Percentiles rank a stretch among this genome's conserved stretches.
phyloP scores from a whole-genome alignment of 2,888 invertebrate species.

The Abrostola triplasia region DNA sequence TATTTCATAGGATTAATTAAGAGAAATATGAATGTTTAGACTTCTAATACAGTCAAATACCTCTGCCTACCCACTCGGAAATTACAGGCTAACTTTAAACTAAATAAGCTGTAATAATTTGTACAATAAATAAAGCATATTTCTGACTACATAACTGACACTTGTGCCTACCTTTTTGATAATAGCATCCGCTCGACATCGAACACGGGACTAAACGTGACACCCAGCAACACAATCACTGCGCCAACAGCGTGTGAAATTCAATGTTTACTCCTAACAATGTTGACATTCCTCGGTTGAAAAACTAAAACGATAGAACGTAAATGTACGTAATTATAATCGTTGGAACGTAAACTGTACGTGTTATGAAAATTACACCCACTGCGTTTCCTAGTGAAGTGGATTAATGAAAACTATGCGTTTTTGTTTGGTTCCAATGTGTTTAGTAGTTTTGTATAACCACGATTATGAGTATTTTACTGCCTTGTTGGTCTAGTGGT shows the following conservation, averaged over 20 bases:
- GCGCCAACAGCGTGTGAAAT: conserved; percentile 24
- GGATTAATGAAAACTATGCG: conserved; percentile 22
- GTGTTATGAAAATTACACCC: conserved; percentile 43
- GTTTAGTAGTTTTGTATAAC: background rate
- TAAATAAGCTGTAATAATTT: too few species aligned
- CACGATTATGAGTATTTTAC: too few species aligned
- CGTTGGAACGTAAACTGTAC: conserved; percentile 37
- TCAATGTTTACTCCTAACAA: conserved; percentile 15
- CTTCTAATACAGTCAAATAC: too few species aligned
- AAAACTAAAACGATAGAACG: conserved; percentile 32
- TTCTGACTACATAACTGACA: too few species aligned
- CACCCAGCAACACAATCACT: background rate
- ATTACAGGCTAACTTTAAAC: too few species aligned
- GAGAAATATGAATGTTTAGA: too few species aligned
- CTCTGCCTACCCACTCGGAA: too few species aligned
- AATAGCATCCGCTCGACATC: too few species aligned
- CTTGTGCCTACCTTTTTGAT: too few species aligned
- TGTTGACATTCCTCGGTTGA: conserved; percentile 33
- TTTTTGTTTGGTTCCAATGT: conserved; percentile 2
- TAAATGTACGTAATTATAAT: conserved; percentile 39
- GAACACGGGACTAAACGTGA: background rate
- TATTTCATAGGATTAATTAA: too few species aligned
- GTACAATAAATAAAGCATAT: too few species aligned
- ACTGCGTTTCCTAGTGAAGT: conserved; percentile 34
- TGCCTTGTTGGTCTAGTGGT: too few species aligned